These are phyloP conservation scores for Drosophila carrolli DNA, from an alignment of 1,140 invertebrate genomes.

Conservation along the genomic window DNA sequence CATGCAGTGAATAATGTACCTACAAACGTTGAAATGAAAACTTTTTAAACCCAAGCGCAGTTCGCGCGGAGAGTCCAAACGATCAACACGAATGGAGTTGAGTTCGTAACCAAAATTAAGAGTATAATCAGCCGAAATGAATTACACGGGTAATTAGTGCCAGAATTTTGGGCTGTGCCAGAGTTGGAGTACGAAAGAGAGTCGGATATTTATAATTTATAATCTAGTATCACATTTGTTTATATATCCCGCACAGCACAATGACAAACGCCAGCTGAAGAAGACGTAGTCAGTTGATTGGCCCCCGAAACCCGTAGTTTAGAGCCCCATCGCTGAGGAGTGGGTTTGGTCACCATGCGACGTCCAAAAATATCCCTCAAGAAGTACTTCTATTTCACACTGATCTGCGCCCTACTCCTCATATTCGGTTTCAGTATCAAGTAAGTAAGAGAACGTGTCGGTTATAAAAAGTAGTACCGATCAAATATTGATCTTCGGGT, in stretches of 20 bases:
- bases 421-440: slow-evolving; percentile 84
- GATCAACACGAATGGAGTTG: slow-evolving; percentile 15
- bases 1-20: neutral
- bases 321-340: slow-evolving; percentile 10
- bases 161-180: neutral
- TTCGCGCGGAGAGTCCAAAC: slow-evolving; percentile 20
- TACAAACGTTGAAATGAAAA: slow-evolving; percentile 11
- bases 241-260: slow-evolving; percentile 24
- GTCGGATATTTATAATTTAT: slow-evolving; percentile 12
- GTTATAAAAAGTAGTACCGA: neutral
- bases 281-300: slow-evolving; percentile 32
- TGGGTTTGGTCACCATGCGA: slow-evolving; percentile 63
- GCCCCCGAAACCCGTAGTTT: slow-evolving; percentile 17
- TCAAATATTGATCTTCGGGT: neutral
- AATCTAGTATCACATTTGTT: slow-evolving; percentile 13
- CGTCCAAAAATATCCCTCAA: slow-evolving; percentile 83
- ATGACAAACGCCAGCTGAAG: slow-evolving; percentile 50
- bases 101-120: neutral
- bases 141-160: slow-evolving; percentile 43
- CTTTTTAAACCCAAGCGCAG: slow-evolving; percentile 13
- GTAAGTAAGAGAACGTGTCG: slow-evolving; percentile 54
- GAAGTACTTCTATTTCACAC: slow-evolving; percentile 82
- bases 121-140: slow-evolving; percentile 11
- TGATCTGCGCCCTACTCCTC: slow-evolving; percentile 77
- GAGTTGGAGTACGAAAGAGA: neutral